phyloP scores from a whole-genome alignment of 1,140 invertebrate genomes.

The Macrocentrus cingulum region DNA sequence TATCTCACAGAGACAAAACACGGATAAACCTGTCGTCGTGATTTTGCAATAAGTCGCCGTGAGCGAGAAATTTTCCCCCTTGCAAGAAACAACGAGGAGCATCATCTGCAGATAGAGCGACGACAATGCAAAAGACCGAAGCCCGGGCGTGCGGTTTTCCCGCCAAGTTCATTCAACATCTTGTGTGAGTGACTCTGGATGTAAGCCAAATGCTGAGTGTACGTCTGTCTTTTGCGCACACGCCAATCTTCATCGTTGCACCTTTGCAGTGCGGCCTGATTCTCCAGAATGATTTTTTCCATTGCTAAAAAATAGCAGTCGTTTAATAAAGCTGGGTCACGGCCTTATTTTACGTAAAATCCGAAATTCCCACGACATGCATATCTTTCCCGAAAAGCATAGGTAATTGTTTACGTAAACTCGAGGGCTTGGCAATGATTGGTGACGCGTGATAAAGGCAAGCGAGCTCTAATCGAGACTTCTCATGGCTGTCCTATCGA shows the following conservation, averaged over 20 bases:
- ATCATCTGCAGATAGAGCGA: constrained; percentile 33
- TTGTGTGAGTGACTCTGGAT: constrained; percentile 50
- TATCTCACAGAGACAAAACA: not conserved
- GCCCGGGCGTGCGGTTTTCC: constrained; percentile 41
- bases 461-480: too few relatives aligned
- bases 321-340: constrained; percentile 43
- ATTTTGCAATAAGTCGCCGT: constrained; percentile 23
- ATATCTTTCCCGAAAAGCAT: not conserved
- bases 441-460: too few relatives aligned
- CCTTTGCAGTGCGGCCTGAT: too few relatives aligned
- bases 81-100: constrained; percentile 9
- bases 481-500: too few relatives aligned
- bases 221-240: constrained; percentile 29
- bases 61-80: constrained; percentile 9
- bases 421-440: too few relatives aligned
- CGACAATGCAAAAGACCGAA: constrained; percentile 21
- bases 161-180: constrained; percentile 55
- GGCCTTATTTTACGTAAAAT: constrained; percentile 41
- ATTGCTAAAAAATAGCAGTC: constrained; percentile 17
- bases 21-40: constrained; percentile 4
- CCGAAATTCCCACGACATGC: constrained; percentile 26
- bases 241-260: too few relatives aligned
- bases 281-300: not conserved
- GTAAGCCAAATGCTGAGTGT: constrained; percentile 52
- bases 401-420: too few relatives aligned